Base-by-base conservation (phyloP, 1,140 invertebrate genomes). In the Pogonomyrmex barbatus region DNA sequence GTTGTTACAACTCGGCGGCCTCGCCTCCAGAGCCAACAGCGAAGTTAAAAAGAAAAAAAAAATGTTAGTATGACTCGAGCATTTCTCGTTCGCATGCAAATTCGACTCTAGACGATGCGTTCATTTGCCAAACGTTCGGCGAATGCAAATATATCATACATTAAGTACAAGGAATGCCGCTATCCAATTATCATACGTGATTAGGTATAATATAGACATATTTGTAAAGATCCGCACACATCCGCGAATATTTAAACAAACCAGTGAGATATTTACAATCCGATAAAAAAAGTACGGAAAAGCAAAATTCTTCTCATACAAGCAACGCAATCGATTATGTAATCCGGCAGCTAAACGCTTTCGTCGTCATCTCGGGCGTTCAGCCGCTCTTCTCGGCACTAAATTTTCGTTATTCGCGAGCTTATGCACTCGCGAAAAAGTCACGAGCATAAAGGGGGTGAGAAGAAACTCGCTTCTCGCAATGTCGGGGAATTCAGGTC, bases 1-100 rank as follows among this genome's bases (percentile, higher is more conserved):
- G 88, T 71, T 68, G 76, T 47, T 67, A 83, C 79, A 60, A 56
- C 79, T 52, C 58, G 82, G 24, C 71, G 36, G 82, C 60, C 82
- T 85, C 73, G 82, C 82, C 79, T 75, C 12, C 33, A 30, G 45
- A 83, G 68, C 42, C 39, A 14, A 42, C 42, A 45, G 67, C 17
- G 68, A 63, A 75, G 79, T 39, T 67, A 58, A 68, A 83, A 83
- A 83, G 60, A 75, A 62, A 83, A 58, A 68, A 83, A 83, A 83
- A 73, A 75, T 75, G 75, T 83, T 62, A n/a, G 68, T 83, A 75
- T 75, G 79, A 60, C 79, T 47, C 79, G 79, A 83, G 33, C 67
- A 56, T 60, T 83, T 83, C 79, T 83, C 68, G 79, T 83, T 83
- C 79, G 56, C 68, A 83, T 83, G 79, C 79, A 75, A 83, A 83